Evolutionary conservation across 2,113 vertebrate genomes (phyloP), one percentile per base, ranked within the genome.

Genomic region (Lamprotornis superbus): DNA sequence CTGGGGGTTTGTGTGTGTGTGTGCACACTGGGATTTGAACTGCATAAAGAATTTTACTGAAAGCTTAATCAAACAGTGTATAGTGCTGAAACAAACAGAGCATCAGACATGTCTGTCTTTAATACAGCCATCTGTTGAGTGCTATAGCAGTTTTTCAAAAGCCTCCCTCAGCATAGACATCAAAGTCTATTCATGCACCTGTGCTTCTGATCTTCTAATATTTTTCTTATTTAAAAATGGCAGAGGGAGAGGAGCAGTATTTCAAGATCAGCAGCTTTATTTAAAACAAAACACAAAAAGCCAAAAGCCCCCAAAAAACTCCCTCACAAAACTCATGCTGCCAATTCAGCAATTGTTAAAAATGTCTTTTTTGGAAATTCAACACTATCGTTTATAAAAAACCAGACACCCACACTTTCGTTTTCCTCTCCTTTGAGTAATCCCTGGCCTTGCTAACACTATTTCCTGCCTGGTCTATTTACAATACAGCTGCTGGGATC

Each of bases 171-270:
- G 35, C 33, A 35, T 4, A 90, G 83, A 93, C 90, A 93, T 96
- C 88, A 95, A 95, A 97, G 87, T 90, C 55, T 94, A 83, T 86
- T 60, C 70, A 50, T 78, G 63, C 90, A 89, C 95, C 77, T 94
- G 80, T 92, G 89, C 81, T 89, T 96, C 88, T 96, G 90, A 94
- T 96, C 86, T 95, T 79, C 39, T 79, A 93, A 80, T 78, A 59
- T 79, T 86, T 84, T 86, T 71, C 55, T 63, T 74, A 67, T 83
- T 93, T 93, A 84, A 90, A 93, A 69, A 28, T 92, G 79, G 76
- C 68, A 71, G 52, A 71, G 73, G 30, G 71, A 92, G 47, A 64
- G 39, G 37, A 87, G 16, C 44, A 49, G 12, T 87, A 71, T 91
- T 89, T 96, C 30, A 71, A 79, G 37, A 91, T 73, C 46, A 55